Percentiles rank a stretch among this genome's conserved stretches.
These are phyloP conservation scores for Ectemnius lituratus DNA, from an alignment of 2,888 invertebrate genomes.

Conservation along the genomic window DNA sequence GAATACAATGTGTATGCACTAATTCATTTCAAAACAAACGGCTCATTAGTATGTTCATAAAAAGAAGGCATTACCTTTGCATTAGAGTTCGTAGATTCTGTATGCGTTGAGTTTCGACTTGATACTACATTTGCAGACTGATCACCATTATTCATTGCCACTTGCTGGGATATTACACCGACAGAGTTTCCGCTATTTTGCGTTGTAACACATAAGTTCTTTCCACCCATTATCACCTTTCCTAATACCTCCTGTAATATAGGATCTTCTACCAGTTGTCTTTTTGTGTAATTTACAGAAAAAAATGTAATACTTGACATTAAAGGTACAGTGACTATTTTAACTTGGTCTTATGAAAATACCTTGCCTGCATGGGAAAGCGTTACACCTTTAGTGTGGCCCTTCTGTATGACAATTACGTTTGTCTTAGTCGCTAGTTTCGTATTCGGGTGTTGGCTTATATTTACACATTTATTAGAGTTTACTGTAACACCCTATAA, in stretches of 20 bases:
- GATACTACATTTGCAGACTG: constrained; percentile 59
- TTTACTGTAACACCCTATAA: constrained; percentile 66
- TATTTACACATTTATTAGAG: constrained; percentile 67
- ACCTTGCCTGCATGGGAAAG: constrained; percentile 74
- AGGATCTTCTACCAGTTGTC: no score
- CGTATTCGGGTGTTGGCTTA: constrained; percentile 63
- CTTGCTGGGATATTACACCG: constrained; percentile 64
- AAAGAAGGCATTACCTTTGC: constrained; percentile 54
- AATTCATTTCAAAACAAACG: not conserved
- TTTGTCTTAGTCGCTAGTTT: constrained; percentile 79
- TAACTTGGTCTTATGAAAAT: constrained; percentile 26
- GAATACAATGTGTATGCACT: not conserved
- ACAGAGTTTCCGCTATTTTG: constrained; percentile 64
- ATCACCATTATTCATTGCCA: constrained; percentile 66
- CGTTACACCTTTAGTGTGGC: constrained; percentile 78
- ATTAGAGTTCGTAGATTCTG: constrained; percentile 58
- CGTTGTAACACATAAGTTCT: constrained; percentile 66
- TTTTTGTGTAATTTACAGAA: not conserved
- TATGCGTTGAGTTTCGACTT: constrained; percentile 50
- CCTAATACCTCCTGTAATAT: constrained; percentile 71
- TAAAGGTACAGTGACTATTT: not conserved
- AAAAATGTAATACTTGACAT: not conserved
- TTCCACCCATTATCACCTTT: constrained; percentile 74
- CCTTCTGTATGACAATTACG: constrained; percentile 82
- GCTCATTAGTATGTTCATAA: not conserved